phyloP scores from a whole-genome alignment of 1,140 invertebrate genomes.

The Uloborus diversus region DNA sequence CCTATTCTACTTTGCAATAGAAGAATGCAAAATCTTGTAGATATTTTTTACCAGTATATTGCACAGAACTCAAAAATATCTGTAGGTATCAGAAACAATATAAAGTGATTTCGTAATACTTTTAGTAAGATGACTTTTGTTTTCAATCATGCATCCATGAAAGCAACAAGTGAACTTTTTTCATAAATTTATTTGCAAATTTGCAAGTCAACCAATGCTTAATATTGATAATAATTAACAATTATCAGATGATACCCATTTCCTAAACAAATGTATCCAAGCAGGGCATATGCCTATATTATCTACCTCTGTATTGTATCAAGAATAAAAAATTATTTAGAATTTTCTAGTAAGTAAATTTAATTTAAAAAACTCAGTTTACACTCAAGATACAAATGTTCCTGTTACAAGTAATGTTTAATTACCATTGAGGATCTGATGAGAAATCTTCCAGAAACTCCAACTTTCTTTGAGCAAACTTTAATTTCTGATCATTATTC shows the following conservation, averaged over 20 bases:
- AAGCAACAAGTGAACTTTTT: too few relatives aligned
- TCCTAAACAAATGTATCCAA: too few relatives aligned
- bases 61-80: too few relatives aligned
- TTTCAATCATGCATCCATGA: too few relatives aligned
- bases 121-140: too few relatives aligned
- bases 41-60: too few relatives aligned
- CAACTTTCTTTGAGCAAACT: slow-evolving; percentile 91
- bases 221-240: not conserved
- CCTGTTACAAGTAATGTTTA: not conserved
- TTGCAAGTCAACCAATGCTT: not conserved
- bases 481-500: slow-evolving; percentile 79
- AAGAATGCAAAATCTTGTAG: too few relatives aligned
- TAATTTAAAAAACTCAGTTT: not conserved
- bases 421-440: slow-evolving; percentile 58
- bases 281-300: too few relatives aligned
- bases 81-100: too few relatives aligned
- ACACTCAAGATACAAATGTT: not conserved
- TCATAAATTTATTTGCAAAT: too few relatives aligned
- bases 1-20: too few relatives aligned
- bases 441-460: slow-evolving; percentile 79
- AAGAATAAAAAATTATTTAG: not conserved
- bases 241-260: not conserved
- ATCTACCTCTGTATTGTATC: not conserved
- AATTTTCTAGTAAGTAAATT: not conserved
- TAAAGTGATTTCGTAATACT: too few relatives aligned